These are phyloP conservation scores for Carposina sasakii DNA, from an alignment of 1,140 invertebrate genomes.

Conservation along the genomic window DNA sequence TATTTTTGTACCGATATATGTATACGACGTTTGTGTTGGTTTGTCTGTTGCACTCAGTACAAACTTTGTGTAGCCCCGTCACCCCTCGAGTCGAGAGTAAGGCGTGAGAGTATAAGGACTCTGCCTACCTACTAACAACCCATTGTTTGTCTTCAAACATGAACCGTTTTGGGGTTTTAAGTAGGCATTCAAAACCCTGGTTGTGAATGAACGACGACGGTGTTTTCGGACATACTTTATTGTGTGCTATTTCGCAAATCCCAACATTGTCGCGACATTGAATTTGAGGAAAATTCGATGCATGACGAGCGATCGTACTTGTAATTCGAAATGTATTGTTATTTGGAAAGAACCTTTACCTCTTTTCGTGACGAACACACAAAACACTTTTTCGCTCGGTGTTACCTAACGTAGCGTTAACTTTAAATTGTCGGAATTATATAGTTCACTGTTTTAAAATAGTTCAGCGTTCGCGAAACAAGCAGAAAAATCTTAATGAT, in stretches of 20 bases:
- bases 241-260: no score
- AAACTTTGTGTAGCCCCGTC: conserved; percentile 48
- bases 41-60: conserved; percentile 44
- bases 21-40: conserved; percentile 42
- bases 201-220: no score
- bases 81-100: conserved; percentile 33
- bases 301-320: no score
- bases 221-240: no score
- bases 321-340: no score
- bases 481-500: conserved; percentile 31
- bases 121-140: conserved; percentile 46
- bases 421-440: conserved; percentile 16
- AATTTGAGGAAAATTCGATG: no score
- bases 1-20: conserved; percentile 67
- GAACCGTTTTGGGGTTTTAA: neutral
- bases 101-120: conserved; percentile 53
- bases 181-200: no score
- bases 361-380: conserved; percentile 42
- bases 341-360: conserved; percentile 30
- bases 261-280: no score
- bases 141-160: conserved; percentile 53
- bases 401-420: conserved; percentile 9
- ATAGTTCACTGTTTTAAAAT: conserved; percentile 18
- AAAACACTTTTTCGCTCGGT: conserved; percentile 20
- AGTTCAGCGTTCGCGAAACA: conserved; percentile 32